These are phyloP conservation scores for Aspidiotus destructor DNA, from an alignment of 2,888 invertebrate genomes.

Conservation along the genomic window DNA sequence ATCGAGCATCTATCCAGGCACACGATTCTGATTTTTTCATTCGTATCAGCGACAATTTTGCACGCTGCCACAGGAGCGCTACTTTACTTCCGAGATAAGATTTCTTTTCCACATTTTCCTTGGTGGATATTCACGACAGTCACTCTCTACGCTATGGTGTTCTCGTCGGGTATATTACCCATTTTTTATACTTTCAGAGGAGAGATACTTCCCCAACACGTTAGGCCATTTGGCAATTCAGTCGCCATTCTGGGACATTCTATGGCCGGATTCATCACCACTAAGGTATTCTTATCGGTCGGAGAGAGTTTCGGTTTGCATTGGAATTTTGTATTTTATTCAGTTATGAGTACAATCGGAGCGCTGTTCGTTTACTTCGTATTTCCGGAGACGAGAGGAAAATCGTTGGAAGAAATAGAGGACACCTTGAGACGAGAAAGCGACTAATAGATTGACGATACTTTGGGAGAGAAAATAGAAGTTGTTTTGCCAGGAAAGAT, in stretches of 20 bases:
- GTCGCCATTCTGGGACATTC: not conserved
- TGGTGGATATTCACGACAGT: not conserved
- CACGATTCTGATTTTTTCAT: slow-evolving; percentile 34
- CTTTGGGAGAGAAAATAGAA: no score
- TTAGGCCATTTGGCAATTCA: slow-evolving; percentile 9
- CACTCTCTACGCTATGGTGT: not conserved
- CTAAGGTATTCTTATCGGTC: not conserved
- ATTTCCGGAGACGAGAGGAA: not conserved
- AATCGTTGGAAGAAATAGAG: not conserved
- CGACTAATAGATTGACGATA: no score
- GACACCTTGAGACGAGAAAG: no score
- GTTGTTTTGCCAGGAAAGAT: no score
- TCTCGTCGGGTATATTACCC: not conserved
- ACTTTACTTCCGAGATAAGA: not conserved
- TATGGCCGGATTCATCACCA: not conserved
- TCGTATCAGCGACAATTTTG: slow-evolving; percentile 34
- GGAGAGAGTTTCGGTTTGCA: not conserved
- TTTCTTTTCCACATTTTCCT: not conserved
- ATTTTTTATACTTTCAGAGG: not conserved
- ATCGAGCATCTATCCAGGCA: slow-evolving; percentile 13
- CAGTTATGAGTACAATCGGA: not conserved
- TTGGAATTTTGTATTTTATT: not conserved
- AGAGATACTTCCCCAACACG: slow-evolving; percentile 1
- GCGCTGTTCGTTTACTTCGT: not conserved
- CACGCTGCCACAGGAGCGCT: slow-evolving; percentile 35